Base-by-base conservation (phyloP, 2,113 vertebrate species). In the Bos indicus region DNA sequence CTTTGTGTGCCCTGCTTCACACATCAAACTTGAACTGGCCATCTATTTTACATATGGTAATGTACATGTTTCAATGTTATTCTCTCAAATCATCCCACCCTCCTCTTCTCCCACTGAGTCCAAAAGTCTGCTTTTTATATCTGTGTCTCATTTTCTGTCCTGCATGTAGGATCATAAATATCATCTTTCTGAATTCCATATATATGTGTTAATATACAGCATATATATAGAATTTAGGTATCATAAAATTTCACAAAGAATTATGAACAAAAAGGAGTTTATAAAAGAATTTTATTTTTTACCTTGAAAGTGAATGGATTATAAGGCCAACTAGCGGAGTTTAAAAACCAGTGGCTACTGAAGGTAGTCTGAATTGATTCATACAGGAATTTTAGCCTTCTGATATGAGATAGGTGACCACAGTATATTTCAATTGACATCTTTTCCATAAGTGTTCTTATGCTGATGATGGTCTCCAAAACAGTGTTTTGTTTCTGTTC, bases 231-330 rank as follows among this genome's bases (percentile, higher is more conserved):
- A 71, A 71, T 71, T 71, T 23, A 71, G 19, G 67, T 71, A 23
- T 59, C 57, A 59, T 71, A 71, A 71, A 40, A 23, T 23, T 71
- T 71, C n/a, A 82, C 14, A 94, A 84, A 85, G 4, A 86, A 59
- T 87, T 86, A 40, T 36, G 6, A 43, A 51, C 71, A 57, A 87
- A 91, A 46, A 54, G 46, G 40, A 88, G 2, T 51, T 82, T 94
- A 16, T 89, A 28, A 97, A 91, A 46, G 17, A 3, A 28, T 4
- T 97, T 93, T 17, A 56, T 46, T 92, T 96, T 95, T 94, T 78
- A 10, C 3, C 43, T 95, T 97, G 77, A 60, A 98, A 97, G 88
- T 97, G 82, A 98, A 67, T 93, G 11, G 85, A 2, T 36, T 82
- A 81, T 30, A 96, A 91, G 67, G 81, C 64, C 48, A 74, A 81